A percentile compares a stretch with the other conserved stretches of the same genome.
These are phyloP conservation scores for Hepsetus odoe DNA, from an alignment of 2,113 vertebrate species.

Conservation along the genomic window DNA sequence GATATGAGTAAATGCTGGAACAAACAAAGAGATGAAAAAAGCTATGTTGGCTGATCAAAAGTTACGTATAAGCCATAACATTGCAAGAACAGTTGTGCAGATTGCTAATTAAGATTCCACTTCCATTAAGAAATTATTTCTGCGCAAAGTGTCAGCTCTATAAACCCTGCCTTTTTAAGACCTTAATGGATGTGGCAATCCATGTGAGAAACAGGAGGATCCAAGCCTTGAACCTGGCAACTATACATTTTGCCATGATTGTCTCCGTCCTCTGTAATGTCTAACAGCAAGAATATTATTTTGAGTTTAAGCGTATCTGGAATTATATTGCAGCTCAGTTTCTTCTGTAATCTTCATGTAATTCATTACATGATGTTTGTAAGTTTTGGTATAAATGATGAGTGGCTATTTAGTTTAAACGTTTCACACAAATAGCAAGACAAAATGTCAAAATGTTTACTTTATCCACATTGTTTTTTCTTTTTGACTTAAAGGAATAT, in stretches of 20 bases:
- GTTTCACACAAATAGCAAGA: too few relatives aligned
- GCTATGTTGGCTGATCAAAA: background rate
- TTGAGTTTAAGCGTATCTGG: too few relatives aligned
- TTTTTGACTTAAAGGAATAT: too few relatives aligned
- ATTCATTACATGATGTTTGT: too few relatives aligned
- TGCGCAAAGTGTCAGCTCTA: slow-evolving; percentile 61
- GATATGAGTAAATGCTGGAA: too few relatives aligned
- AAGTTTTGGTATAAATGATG: too few relatives aligned
- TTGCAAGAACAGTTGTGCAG: slow-evolving; percentile 55
- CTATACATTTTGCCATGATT: slow-evolving; percentile 32
- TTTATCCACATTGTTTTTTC: too few relatives aligned
- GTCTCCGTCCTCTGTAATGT: slow-evolving; percentile 29
- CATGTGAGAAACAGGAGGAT: slow-evolving; percentile 58
- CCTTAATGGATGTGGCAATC: slow-evolving; percentile 63
- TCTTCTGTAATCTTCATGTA: too few relatives aligned
- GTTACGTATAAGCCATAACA: slow-evolving; percentile 41
- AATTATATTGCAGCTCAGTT: too few relatives aligned
- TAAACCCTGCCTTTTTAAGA: slow-evolving; percentile 53
- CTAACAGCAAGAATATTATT: too few relatives aligned
- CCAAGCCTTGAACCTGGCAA: slow-evolving; percentile 37
- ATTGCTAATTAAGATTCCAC: slow-evolving; percentile 64
- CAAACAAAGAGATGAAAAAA: slow-evolving; percentile 21
- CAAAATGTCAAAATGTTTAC: too few relatives aligned
- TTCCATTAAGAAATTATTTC: slow-evolving; percentile 67
- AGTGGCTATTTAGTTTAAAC: too few relatives aligned